Evolutionary conservation across 2,797 vertebrate species (phyloP), one percentile per base, ranked within the genome.

Genomic region (Aselliscus stoliczkanus): DNA sequence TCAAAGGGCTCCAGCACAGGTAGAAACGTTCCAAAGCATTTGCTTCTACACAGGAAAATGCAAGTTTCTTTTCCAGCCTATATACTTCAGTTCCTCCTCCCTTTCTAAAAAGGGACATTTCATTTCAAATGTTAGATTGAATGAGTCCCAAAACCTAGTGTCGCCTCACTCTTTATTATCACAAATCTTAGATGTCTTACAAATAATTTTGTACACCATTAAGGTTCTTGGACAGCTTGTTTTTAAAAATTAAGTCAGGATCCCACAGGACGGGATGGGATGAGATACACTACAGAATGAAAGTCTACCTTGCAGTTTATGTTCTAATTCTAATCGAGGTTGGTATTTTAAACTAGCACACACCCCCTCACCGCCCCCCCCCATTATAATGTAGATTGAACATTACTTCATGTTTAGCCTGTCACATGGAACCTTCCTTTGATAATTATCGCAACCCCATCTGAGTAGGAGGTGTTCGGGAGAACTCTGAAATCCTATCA

Each of bases 291-390:
- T 65, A 21, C 21, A 3, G 77, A 31, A 15, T 44, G 21, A 65
- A 90, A 80, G n/a, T 39, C 76, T 79, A 18, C 62, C 84, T 20
- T 88, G 50, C 95, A 25, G 37, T n/a, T 70, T 73, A 67, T 14
- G 6, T 70, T 72, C 72, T 58, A 65, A 76, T 77, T 82, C 25
- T 52, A 65, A 44, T 44, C 18, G 29, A 47, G 70, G 37, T 60
- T 90, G 42, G 7, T 47, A 54, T 90, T 88, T 81, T 58, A 93
- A 72, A 67, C 12, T 29, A 47, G 37, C 34, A 27, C 50, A n/a
- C n/a, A n/a, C 58, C 4, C 29, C 3, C 14, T 2, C 27, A 21
- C 42, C 5, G 4, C 6, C 44, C 52, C 42, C 5, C 5, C 6
- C 44, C 52, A 27, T 72, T 10, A 3, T 5, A 29, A 5, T 27